These are phyloP conservation scores for Eurois occulta DNA, from an alignment of 2,888 invertebrate species.

Conservation along the genomic window DNA sequence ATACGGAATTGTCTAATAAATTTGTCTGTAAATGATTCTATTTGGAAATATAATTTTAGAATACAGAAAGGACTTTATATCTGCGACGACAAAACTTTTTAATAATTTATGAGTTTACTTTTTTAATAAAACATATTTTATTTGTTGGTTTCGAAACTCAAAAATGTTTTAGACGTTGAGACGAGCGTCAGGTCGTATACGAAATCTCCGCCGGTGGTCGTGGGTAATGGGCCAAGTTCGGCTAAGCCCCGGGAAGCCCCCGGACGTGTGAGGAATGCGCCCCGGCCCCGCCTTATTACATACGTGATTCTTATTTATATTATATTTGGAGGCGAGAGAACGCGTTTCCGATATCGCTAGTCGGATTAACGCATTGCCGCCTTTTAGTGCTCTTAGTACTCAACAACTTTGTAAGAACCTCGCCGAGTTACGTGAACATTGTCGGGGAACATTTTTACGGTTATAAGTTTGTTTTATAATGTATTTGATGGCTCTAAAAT, in stretches of 20 bases:
- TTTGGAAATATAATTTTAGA: conserved; percentile 20
- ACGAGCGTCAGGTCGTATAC: conserved; percentile 72
- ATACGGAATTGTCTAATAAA: neutral
- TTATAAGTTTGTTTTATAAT: conserved; percentile 69
- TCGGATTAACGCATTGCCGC: conserved; percentile 84
- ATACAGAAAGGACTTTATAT: conserved; percentile 24
- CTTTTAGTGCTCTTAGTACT: conserved; percentile 82
- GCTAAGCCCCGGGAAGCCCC: conserved; percentile 84
- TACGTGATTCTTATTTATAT: conserved; percentile 91
- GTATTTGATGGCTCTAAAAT: conserved; percentile 66
- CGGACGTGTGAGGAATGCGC: conserved; percentile 88
- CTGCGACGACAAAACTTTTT: conserved; percentile 27
- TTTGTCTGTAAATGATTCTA: conserved; percentile 2
- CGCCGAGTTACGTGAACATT: conserved; percentile 73
- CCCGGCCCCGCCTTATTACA: conserved; percentile 85
- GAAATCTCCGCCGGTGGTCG: conserved; percentile 77
- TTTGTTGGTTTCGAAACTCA: conserved; percentile 64
- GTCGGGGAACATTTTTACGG: conserved; percentile 68
- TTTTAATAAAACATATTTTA: conserved; percentile 59
- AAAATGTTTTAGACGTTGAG: conserved; percentile 69
- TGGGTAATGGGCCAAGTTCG: conserved; percentile 87
- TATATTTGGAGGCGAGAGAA: conserved; percentile 79
- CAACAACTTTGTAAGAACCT: conserved; percentile 80
- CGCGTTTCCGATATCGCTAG: conserved; percentile 82
- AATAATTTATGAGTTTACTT: conserved; percentile 48